Conservation (phyloP, 1,140 invertebrate genomes). For the Zophobas atratus region DNA sequence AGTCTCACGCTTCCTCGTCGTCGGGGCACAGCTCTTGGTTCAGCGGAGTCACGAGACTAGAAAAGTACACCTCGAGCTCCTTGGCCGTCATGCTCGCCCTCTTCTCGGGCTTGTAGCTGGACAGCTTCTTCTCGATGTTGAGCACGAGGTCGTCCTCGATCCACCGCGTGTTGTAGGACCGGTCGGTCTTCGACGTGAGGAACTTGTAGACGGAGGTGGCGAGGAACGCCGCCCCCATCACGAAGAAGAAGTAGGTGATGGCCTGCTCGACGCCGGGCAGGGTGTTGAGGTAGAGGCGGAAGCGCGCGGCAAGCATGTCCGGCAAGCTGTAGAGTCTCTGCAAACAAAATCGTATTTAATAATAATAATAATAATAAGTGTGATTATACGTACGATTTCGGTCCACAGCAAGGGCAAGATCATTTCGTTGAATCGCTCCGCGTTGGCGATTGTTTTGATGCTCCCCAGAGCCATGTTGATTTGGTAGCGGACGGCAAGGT, state of each 20-base stretch:
- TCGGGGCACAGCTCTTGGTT: constrained; percentile 55
- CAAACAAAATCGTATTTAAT: constrained; percentile 20
- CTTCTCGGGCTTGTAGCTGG: constrained; percentile 59
- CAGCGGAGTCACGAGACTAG: constrained; percentile 61
- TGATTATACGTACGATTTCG: constrained; percentile 80
- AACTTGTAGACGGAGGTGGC: constrained; percentile 65
- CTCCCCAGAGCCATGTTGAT: constrained; percentile 87
- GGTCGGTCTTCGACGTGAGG: constrained; percentile 43
- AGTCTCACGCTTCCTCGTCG: constrained; percentile 43
- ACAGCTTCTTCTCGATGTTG: constrained; percentile 61
- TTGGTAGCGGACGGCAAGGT: constrained; percentile 83
- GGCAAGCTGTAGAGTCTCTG: constrained; percentile 82
- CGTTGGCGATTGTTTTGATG: constrained; percentile 74
- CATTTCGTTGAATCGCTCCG: constrained; percentile 77
- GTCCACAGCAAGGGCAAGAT: constrained; percentile 85
- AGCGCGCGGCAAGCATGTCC: constrained; percentile 73
- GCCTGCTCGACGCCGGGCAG: constrained; percentile 74
- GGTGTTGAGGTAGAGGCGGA: constrained; percentile 81
- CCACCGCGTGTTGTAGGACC: constrained; percentile 52
- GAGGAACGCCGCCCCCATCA: constrained; percentile 71
- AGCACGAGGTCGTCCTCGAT: constrained; percentile 58
- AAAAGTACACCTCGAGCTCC: constrained; percentile 64
- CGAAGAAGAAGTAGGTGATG: constrained; percentile 74
- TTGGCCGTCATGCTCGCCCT: constrained; percentile 56
- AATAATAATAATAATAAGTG: not conserved